These are phyloP conservation scores for Sitta europaea DNA, from an alignment of 2,113 vertebrate genomes.

Conservation along the genomic window DNA sequence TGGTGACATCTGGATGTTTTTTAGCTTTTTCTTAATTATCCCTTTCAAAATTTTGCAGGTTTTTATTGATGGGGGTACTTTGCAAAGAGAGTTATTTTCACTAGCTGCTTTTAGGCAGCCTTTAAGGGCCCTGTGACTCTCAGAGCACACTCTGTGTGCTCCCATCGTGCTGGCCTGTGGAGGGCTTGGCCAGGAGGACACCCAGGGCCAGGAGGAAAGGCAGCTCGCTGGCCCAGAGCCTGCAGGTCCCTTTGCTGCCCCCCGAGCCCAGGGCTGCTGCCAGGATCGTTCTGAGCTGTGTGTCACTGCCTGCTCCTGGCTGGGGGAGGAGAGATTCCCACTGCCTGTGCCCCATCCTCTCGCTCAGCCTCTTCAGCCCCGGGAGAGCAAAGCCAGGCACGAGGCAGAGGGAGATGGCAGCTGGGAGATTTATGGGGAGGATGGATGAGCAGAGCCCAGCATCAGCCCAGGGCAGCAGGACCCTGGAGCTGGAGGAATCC, in stretches of 20 bases:
- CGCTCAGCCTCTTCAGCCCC: fast-evolving
- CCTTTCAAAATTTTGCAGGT: fast-evolving
- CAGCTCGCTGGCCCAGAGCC: background rate
- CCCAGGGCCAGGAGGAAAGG: background rate
- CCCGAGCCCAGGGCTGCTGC: background rate
- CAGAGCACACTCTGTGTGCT: background rate
- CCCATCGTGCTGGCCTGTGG: background rate
- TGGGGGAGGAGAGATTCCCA: background rate
- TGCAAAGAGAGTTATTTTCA: background rate
- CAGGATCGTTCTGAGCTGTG: background rate
- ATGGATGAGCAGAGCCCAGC: background rate
- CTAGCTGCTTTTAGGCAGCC: background rate
- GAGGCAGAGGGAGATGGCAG: background rate
- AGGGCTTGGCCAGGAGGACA: too few species aligned
- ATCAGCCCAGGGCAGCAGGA: background rate
- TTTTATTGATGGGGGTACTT: background rate
- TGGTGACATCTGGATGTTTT: background rate
- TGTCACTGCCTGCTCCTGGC: background rate
- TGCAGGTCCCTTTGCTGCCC: background rate
- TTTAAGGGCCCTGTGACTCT: background rate
- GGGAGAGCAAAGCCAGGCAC: background rate
- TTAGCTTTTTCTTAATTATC: background rate
- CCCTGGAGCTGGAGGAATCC: background rate
- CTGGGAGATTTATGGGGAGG: background rate
- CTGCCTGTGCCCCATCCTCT: background rate